These are phyloP conservation scores for Garrulus glandarius DNA, from an alignment of 2,797 vertebrate species.

Conservation along the genomic window DNA sequence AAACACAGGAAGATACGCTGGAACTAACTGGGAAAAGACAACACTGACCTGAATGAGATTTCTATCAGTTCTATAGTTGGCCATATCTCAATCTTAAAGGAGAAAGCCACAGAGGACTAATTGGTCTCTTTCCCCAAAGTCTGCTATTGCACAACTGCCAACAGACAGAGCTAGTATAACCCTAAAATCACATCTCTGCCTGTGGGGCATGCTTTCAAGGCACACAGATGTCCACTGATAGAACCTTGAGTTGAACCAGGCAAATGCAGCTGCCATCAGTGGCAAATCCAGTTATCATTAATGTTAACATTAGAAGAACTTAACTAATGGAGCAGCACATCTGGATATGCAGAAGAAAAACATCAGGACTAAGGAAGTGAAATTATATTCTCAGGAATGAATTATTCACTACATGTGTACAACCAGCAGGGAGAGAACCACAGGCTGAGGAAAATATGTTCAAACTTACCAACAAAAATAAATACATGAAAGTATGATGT, in stretches of 20 bases:
- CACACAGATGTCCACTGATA: background rate
- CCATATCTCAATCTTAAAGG: background rate
- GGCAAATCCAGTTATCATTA: background rate
- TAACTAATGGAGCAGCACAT: background rate
- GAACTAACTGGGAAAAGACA: background rate
- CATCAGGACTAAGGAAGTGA: conserved; percentile 1
- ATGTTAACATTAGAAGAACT: background rate
- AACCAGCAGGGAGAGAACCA: conserved; percentile 43
- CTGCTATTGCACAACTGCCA: background rate
- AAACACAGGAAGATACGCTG: background rate
- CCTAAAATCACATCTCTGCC: background rate
- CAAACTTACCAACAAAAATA: conserved; percentile 56
- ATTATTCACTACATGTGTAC: conserved; percentile 43
- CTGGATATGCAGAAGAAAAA: conserved; percentile 24
- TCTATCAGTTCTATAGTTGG: background rate
- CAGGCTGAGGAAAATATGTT: conserved; percentile 54
- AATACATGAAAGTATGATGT: conserved; percentile 50
- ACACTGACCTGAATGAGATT: background rate
- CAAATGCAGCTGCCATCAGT: background rate
- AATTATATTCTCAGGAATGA: conserved; percentile 35
- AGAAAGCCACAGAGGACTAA: background rate
- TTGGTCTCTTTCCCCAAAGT: background rate
- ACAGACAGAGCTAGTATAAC: background rate
- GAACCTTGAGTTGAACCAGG: background rate
- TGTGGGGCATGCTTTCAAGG: background rate